A percentile compares a stretch with the other conserved stretches of the same genome.
Evolutionary conservation across 2,888 invertebrate species (phyloP).

Genomic region (Augiades crinisus): DNA sequence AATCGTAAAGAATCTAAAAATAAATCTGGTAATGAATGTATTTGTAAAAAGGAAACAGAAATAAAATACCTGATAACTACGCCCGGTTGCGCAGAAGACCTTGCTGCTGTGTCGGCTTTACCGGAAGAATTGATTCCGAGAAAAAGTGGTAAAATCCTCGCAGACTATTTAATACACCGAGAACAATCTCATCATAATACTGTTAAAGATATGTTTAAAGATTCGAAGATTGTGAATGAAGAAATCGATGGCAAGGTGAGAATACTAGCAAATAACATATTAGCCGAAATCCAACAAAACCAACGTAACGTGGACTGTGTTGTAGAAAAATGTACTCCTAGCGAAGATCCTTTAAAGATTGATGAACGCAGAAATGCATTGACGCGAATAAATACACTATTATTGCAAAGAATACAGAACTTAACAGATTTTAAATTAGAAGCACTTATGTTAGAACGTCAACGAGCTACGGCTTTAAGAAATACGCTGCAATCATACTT

Average conservation of each 20-base stretch:
- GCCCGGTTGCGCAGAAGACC: conserved; percentile 52
- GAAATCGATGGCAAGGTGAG: conserved; percentile 50
- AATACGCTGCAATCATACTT: conserved; percentile 54
- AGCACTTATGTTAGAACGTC: conserved; percentile 50
- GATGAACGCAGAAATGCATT: conserved; percentile 42
- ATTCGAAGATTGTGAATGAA: conserved; percentile 45
- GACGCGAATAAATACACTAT: conserved; percentile 41
- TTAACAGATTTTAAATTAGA: conserved; percentile 50
- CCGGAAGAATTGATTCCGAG: conserved; percentile 57
- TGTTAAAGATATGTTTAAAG: conserved; percentile 40
- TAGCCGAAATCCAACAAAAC: conserved; percentile 49
- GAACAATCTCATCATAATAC: conserved; percentile 45
- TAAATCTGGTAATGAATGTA: conserved; percentile 6
- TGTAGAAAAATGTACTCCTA: conserved; percentile 37
- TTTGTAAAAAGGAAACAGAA: conserved; percentile 22
- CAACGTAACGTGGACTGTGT: conserved; percentile 49
- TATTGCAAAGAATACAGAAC: conserved; percentile 42
- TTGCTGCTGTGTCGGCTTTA: conserved; percentile 54
- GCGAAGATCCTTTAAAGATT: conserved; percentile 29
- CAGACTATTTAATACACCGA: conserved; percentile 53
- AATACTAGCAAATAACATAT: conserved; percentile 47
- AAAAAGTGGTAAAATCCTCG: conserved; percentile 51
- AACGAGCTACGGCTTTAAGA: conserved; percentile 54
- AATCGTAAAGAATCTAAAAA: not conserved
- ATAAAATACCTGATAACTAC: conserved; percentile 36